Conservation (phyloP, 2,888 invertebrate species). For the Synergus japonicus region DNA sequence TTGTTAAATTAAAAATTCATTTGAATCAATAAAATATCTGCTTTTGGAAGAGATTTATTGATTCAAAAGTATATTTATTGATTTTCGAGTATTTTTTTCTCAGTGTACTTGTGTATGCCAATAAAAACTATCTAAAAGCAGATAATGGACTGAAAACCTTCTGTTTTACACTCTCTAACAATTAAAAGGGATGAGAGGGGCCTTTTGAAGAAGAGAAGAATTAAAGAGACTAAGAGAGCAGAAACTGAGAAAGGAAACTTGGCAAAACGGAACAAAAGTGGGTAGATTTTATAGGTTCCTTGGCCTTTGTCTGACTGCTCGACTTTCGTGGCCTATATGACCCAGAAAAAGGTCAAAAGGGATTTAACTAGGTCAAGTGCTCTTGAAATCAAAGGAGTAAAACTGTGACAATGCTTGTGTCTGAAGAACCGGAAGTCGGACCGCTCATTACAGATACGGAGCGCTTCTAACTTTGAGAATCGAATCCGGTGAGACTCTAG, state of each 20-base stretch:
- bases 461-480: conserved; percentile 1
- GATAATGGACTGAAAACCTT: background rate
- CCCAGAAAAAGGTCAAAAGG: conserved; percentile 26
- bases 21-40: too few relatives aligned
- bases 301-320: background rate
- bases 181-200: background rate
- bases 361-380: conserved; percentile 16
- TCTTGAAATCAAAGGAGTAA: background rate
- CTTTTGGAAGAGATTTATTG: too few relatives aligned
- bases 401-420: background rate
- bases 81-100: too few relatives aligned
- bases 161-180: background rate
- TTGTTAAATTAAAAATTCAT: too few relatives aligned
- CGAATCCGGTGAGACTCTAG: background rate
- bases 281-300: background rate
- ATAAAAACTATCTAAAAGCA: too few relatives aligned
- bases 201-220: background rate
- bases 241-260: background rate
- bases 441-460: background rate
- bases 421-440: conserved; percentile 34
- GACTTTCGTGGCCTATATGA: conserved; percentile 2
- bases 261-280: background rate
- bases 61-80: too few relatives aligned
- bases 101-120: too few relatives aligned
- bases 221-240: conserved; percentile 7